Evolutionary conservation across 92 coral and sea anemone species (phyloP).

Genomic region (Zoanthus solanderi): DNA sequence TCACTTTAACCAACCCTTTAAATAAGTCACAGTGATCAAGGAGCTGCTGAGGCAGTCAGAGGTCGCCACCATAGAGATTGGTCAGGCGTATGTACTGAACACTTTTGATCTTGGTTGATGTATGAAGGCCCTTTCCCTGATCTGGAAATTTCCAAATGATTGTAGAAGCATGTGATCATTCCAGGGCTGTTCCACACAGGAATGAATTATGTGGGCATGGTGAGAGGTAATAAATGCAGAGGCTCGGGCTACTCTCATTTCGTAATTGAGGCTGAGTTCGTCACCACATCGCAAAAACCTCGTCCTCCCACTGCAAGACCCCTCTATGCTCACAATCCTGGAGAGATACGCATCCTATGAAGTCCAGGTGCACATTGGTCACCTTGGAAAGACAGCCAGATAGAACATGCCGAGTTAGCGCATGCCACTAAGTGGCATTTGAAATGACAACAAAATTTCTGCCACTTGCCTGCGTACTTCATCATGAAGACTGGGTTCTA

Average conservation of each 20-base stretch:
- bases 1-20: conserved; percentile 68
- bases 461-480: too few species aligned
- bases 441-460: too few species aligned
- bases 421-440: too few species aligned
- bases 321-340: conserved; percentile 43
- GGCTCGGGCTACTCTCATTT: conserved; percentile 67
- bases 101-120: conserved; percentile 72
- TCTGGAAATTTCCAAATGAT: conserved; percentile 57
- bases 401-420: too few species aligned
- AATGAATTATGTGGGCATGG: conserved; percentile 50
- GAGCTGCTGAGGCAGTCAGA: conserved; percentile 62
- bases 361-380: conserved; percentile 51
- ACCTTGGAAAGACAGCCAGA: conserved; percentile 53
- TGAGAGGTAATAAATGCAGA: conserved; percentile 31
- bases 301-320: conserved; percentile 25
- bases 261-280: conserved; percentile 68
- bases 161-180: conserved; percentile 48
- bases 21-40: conserved; percentile 53
- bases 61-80: conserved; percentile 70
- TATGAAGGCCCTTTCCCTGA: conserved; percentile 57
- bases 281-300: conserved; percentile 55
- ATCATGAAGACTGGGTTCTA: background rate
- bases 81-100: conserved; percentile 66
- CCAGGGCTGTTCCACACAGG: conserved; percentile 55
- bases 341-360: conserved; percentile 10